A percentile compares a stretch with the other conserved stretches of the same genome.
Conservation (phyloP, 2,797 vertebrate genomes). For the Apogon hyalosoma region DNA sequence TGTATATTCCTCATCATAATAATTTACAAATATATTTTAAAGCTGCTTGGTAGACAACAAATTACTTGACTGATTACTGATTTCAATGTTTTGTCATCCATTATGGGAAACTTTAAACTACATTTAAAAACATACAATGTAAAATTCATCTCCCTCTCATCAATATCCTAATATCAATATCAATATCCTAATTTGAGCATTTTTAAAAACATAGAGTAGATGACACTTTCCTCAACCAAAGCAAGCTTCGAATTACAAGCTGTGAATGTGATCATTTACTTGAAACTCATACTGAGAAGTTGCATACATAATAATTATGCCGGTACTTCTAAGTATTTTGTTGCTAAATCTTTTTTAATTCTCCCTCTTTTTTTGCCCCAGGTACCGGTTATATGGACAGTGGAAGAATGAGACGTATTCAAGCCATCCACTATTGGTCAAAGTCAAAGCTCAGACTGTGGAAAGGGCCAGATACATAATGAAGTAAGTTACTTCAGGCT, state of each 20-base stretch:
- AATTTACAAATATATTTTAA: too few relatives aligned
- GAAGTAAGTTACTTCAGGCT: slow-evolving; percentile 89
- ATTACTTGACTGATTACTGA: too few relatives aligned
- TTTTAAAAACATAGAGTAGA: not conserved
- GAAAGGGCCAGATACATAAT: slow-evolving; percentile 98
- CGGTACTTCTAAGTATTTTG: not conserved
- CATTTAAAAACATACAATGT: not conserved
- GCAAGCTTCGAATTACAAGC: not conserved
- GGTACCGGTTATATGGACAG: slow-evolving; percentile 97
- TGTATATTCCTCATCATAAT: too few relatives aligned
- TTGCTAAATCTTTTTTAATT: not conserved
- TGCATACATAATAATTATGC: not conserved
- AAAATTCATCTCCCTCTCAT: not conserved
- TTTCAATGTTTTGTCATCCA: too few relatives aligned
- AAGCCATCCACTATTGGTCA: slow-evolving; percentile 94
- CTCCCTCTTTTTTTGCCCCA: slow-evolving; percentile 56
- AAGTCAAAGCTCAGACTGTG: slow-evolving; percentile 98
- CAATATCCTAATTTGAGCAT: not conserved
- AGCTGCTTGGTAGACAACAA: too few relatives aligned
- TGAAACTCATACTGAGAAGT: not conserved
- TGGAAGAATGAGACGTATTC: slow-evolving; percentile 99
- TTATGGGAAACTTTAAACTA: too few relatives aligned
- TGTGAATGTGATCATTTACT: not conserved
- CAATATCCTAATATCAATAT: not conserved
- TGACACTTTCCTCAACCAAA: not conserved